phyloP scores from a whole-genome alignment of 2,888 invertebrate species.

The Corbicula japonica region DNA sequence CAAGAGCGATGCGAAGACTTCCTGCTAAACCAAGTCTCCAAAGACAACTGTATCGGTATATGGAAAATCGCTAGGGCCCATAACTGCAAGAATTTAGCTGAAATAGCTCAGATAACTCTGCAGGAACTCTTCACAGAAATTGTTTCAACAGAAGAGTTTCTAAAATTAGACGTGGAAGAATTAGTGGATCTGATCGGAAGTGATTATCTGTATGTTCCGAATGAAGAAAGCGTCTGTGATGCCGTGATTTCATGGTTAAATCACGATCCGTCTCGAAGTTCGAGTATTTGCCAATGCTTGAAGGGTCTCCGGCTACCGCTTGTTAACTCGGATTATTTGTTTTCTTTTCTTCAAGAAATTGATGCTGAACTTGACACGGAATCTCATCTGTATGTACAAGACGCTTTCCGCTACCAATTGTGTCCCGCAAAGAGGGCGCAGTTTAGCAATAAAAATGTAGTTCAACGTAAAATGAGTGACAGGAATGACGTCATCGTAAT shows the following conservation, averaged over 20 bases:
- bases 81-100: constrained; percentile 91
- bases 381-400: constrained; percentile 69
- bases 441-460: constrained; percentile 68
- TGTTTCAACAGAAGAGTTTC: constrained; percentile 75
- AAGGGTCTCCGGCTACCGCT: constrained; percentile 77
- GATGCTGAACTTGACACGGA: constrained; percentile 51
- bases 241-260: constrained; percentile 91
- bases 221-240: constrained; percentile 93
- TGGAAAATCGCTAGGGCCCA: constrained; percentile 93
- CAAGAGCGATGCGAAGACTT: constrained; percentile 93
- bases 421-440: constrained; percentile 71
- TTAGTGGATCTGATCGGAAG: constrained; percentile 92
- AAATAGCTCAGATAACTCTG: constrained; percentile 90
- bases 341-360: constrained; percentile 70
- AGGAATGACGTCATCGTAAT: constrained; percentile 75
- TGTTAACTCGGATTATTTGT: constrained; percentile 77
- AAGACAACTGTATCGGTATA: constrained; percentile 94
- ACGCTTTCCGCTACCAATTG: constrained; percentile 77
- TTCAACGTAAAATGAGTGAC: constrained; percentile 70
- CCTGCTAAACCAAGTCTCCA: constrained; percentile 90
- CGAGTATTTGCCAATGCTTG: constrained; percentile 86
- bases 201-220: constrained; percentile 94
- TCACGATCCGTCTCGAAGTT: constrained; percentile 88
- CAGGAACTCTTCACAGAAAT: constrained; percentile 86
- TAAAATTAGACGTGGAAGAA: constrained; percentile 90